These are phyloP conservation scores for Laticauda colubrina DNA, from an alignment of 2,113 vertebrate species.

Conservation along the genomic window DNA sequence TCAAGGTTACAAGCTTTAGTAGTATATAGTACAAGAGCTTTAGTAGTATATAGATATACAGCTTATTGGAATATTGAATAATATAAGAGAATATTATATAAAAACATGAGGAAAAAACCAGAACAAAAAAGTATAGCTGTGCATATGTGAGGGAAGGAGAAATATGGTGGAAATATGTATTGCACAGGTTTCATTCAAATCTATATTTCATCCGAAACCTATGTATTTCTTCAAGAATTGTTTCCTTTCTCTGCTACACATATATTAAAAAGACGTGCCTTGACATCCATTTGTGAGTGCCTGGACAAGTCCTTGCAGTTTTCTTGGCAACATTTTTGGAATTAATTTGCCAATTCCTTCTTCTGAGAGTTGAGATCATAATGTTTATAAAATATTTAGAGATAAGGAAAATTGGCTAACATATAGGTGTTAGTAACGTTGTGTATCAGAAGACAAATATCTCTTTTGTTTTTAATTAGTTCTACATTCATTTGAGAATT, in stretches of 20 bases:
- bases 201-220: constrained; percentile 7
- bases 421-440: not conserved
- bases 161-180: constrained; percentile 26
- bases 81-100: not conserved
- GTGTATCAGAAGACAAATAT: not conserved
- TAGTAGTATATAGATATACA: not conserved
- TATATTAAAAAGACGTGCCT: not conserved
- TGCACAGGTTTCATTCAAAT: not conserved
- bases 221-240: not conserved
- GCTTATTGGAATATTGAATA: not conserved
- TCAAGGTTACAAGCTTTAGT: not conserved
- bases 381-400: not conserved
- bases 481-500: not conserved
- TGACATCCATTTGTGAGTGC: not conserved
- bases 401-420: not conserved
- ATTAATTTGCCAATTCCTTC: not conserved
- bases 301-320: not conserved
- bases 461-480: constrained; percentile 11
- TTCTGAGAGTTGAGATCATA: not conserved
- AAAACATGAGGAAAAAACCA: not conserved
- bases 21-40: not conserved
- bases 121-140: not conserved
- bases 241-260: not conserved
- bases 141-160: not conserved
- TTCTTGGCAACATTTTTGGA: not conserved